Evolutionary conservation across 2,888 invertebrate genomes (phyloP).

Genomic region (Epiblema foenella): DNA sequence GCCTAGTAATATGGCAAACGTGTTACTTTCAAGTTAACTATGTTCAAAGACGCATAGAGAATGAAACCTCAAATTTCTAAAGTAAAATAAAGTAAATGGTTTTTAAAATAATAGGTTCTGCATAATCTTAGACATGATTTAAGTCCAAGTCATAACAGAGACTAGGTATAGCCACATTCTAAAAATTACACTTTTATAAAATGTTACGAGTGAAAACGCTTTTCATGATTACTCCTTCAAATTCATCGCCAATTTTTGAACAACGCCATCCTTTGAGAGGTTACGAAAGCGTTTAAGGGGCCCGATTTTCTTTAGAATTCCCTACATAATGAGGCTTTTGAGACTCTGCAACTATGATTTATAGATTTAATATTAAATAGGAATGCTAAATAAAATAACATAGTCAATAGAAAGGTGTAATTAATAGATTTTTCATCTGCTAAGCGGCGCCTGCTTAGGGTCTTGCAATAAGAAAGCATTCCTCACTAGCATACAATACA

Average conservation of each 20-base stretch:
- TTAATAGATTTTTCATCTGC: constrained; percentile 8
- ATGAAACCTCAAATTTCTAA: too few species aligned
- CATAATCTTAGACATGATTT: background rate
- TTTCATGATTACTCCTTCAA: background rate
- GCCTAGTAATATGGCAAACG: background rate
- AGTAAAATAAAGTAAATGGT: too few species aligned
- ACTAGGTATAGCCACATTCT: background rate
- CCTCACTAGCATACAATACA: background rate
- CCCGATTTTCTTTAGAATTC: constrained; percentile 31
- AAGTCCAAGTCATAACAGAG: background rate
- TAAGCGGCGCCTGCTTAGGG: background rate
- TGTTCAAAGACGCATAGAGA: too few species aligned
- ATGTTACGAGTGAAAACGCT: background rate
- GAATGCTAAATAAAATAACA: background rate
- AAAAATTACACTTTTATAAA: background rate
- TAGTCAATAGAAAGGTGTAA: constrained; percentile 26
- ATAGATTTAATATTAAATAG: constrained; percentile 31
- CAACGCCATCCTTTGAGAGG: constrained; percentile 9
- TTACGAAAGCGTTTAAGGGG: constrained; percentile 20
- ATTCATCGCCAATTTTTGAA: constrained; percentile 15
- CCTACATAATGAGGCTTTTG: constrained; percentile 7
- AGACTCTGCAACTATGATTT: constrained; percentile 29
- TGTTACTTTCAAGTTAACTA: background rate
- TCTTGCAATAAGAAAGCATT: background rate
- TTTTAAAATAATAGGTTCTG: too few species aligned